A percentile compares a stretch with the other conserved stretches of the same genome.
Conservation (phyloP, 2,888 invertebrate species). For the Hemaris fuciformis region DNA sequence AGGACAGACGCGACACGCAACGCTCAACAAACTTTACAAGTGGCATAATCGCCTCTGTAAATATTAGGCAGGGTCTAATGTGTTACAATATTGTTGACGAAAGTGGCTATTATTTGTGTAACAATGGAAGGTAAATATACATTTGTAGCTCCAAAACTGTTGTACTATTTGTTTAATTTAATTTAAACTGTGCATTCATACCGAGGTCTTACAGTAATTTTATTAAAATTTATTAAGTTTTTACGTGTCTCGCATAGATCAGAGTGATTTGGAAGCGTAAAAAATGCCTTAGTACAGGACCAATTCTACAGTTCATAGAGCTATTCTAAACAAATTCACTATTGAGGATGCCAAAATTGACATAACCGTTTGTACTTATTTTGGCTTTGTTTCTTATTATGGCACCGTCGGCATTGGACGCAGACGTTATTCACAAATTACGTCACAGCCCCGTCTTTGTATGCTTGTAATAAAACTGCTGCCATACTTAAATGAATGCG, state of each 20-base stretch:
- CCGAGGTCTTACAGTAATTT: too few species aligned
- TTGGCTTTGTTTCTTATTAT: not conserved
- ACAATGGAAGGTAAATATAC: not conserved
- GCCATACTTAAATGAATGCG: not conserved
- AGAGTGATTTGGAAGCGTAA: too few species aligned
- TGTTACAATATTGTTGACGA: slow-evolving; percentile 1
- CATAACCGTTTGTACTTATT: not conserved
- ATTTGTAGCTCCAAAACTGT: not conserved
- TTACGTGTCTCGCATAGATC: too few species aligned
- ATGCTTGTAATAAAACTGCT: slow-evolving; percentile 1
- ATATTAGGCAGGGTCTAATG: slow-evolving; percentile 3
- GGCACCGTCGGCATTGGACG: not conserved
- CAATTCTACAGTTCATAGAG: too few species aligned
- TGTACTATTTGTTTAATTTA: not conserved
- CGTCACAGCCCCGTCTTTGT: not conserved
- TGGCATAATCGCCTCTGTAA: slow-evolving; percentile 8
- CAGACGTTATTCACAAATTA: not conserved
- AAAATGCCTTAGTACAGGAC: too few species aligned
- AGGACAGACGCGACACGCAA: slow-evolving; percentile 13
- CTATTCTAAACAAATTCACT: too few species aligned
- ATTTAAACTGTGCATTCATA: too few species aligned
- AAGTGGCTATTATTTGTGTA: slow-evolving; percentile 4
- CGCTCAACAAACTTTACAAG: slow-evolving; percentile 3
- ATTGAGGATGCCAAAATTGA: not conserved
- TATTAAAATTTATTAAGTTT: too few species aligned